phyloP scores from a whole-genome alignment of 2,113 vertebrate species.

The Heterotilapia buettikoferi region DNA sequence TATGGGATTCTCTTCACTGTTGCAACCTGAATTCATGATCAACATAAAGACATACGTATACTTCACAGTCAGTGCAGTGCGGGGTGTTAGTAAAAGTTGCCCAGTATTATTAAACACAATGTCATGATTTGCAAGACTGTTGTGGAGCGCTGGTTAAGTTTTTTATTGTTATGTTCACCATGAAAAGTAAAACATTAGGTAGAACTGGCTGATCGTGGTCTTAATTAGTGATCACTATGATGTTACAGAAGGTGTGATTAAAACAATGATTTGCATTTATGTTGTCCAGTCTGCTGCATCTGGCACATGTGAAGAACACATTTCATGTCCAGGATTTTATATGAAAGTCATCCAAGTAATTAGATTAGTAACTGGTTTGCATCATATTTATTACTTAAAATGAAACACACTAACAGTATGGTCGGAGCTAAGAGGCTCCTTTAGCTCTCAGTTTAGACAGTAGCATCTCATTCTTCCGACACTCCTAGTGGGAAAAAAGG shows the following conservation, averaged over 20 bases:
- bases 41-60: not conserved
- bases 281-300: not conserved
- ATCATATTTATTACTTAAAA: not conserved
- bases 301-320: not conserved
- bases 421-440: slow-evolving; percentile 55
- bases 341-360: not conserved
- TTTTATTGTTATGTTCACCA: not conserved
- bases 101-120: not conserved
- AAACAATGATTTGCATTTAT: not conserved
- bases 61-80: not conserved
- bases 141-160: not conserved
- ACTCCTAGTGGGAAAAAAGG: slow-evolving; percentile 75
- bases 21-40: not conserved
- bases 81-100: not conserved
- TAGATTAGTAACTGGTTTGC: not conserved
- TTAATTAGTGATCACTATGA: not conserved
- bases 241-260: not conserved
- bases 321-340: not conserved
- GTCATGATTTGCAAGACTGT: not conserved
- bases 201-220: not conserved
- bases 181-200: not conserved
- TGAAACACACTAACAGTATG: not conserved
- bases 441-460: slow-evolving; percentile 84
- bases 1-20: not conserved
- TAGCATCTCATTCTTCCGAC: slow-evolving; percentile 90